Evolutionary conservation across 2,888 invertebrate species (phyloP).

Genomic region (Chromoteleia sp.): DNA sequence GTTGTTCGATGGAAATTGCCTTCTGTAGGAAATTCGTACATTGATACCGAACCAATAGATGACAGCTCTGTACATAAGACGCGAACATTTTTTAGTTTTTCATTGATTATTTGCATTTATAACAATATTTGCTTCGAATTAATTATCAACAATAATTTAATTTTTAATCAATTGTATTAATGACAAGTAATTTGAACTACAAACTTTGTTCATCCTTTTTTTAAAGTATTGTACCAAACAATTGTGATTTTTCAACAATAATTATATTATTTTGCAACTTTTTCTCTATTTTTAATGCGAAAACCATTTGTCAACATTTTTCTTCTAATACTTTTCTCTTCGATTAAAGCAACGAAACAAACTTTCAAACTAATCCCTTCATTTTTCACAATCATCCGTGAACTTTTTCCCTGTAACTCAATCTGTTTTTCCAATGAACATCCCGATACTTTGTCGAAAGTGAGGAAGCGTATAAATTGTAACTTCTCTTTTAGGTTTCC

Average conservation of each 20-base stretch:
- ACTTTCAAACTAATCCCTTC: conserved; percentile 15
- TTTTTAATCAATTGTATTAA: too few species aligned
- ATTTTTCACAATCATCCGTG: conserved; percentile 38
- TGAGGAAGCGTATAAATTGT: conserved; percentile 46
- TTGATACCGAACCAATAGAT: conserved; percentile 3
- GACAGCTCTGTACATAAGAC: conserved; percentile 25
- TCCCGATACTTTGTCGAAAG: conserved; percentile 39
- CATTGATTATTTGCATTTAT: not conserved
- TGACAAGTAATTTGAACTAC: too few species aligned
- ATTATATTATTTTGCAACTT: too few species aligned
- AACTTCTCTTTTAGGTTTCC: conserved; percentile 44
- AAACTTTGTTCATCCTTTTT: too few species aligned
- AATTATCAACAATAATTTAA: too few species aligned
- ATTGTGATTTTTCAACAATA: too few species aligned
- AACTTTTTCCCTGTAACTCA: conserved; percentile 39
- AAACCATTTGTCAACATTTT: not conserved
- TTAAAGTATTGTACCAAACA: too few species aligned
- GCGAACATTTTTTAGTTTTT: not conserved
- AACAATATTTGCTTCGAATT: too few species aligned
- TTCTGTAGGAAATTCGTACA: not conserved
- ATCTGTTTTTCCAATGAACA: conserved; percentile 45
- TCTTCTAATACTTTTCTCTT: not conserved
- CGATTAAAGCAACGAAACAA: conserved; percentile 15
- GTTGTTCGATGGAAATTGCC: not conserved
- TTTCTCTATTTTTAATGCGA: not conserved